Evolutionary conservation across 2,797 vertebrate genomes (phyloP).

Genomic region (Eleutherodactylus coqui): DNA sequence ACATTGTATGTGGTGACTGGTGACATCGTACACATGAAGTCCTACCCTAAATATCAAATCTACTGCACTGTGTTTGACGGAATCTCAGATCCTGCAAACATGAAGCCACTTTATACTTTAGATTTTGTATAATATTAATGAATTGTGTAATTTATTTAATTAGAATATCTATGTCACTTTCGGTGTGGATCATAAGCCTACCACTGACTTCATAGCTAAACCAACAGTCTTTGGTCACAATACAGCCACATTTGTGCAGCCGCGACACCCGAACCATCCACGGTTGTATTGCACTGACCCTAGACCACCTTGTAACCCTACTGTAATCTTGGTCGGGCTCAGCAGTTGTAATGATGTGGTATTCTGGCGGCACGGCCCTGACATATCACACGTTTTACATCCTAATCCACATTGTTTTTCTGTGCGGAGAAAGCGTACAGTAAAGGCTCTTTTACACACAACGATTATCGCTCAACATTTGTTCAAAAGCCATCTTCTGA

Average conservation of each 20-base stretch:
- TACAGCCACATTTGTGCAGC: not conserved
- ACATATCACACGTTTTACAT: not conserved
- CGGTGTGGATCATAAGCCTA: not conserved
- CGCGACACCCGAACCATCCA: not conserved
- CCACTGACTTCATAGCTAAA: not conserved
- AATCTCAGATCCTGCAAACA: not conserved
- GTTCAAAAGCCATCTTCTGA: too few species aligned
- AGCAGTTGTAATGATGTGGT: not conserved
- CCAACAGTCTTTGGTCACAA: not conserved
- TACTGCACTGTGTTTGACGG: not conserved
- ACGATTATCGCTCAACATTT: too few species aligned
- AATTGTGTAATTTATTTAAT: constrained; percentile 1
- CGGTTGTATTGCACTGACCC: not conserved
- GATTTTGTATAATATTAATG: not conserved
- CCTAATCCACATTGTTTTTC: not conserved
- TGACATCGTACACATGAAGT: not conserved
- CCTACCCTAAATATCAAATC: not conserved
- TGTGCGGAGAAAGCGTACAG: not conserved
- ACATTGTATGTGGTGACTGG: not conserved
- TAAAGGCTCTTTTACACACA: too few species aligned
- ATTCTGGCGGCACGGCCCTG: not conserved
- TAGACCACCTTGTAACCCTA: not conserved
- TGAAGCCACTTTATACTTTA: not conserved
- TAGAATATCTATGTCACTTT: not conserved
- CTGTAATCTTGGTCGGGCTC: not conserved